These are phyloP conservation scores for Hyperoplus immaculatus DNA, from an alignment of 2,797 vertebrate genomes.

Conservation along the genomic window DNA sequence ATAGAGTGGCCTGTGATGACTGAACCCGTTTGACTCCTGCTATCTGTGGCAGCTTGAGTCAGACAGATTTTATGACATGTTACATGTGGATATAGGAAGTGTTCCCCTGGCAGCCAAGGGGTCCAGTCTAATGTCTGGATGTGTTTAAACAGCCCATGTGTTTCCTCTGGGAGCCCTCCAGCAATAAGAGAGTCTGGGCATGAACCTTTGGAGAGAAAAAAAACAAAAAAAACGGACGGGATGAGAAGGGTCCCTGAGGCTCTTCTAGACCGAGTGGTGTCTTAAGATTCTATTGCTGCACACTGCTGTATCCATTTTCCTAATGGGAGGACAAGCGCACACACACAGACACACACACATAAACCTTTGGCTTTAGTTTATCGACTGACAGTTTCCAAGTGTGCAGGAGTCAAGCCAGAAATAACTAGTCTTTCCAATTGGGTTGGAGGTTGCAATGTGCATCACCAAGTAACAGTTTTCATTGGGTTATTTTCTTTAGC, in stretches of 20 bases:
- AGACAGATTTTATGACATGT: conserved; percentile 84
- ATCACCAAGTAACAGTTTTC: conserved; percentile 47
- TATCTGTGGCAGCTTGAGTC: conserved; percentile 75
- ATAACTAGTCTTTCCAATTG: conserved; percentile 63
- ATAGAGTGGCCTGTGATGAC: conserved; percentile 64
- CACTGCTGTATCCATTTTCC: conserved; percentile 65
- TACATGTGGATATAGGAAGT: conserved; percentile 87
- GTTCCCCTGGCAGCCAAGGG: conserved; percentile 81
- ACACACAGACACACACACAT: conserved; percentile 24
- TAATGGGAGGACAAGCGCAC: conserved; percentile 39
- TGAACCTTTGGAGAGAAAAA: conserved; percentile 75
- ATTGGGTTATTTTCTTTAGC: conserved; percentile 39
- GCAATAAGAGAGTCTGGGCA: conserved; percentile 84
- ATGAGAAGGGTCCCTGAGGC: conserved; percentile 87
- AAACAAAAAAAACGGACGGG: conserved; percentile 68
- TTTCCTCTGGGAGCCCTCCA: conserved; percentile 86
- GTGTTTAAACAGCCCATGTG: conserved; percentile 85
- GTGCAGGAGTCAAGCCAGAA: conserved; percentile 70
- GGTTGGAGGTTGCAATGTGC: conserved; percentile 68
- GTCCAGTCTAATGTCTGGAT: conserved; percentile 84
- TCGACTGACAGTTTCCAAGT: conserved; percentile 68
- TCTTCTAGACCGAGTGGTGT: conserved; percentile 89
- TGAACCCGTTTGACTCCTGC: conserved; percentile 73
- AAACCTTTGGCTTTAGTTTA: conserved; percentile 70
- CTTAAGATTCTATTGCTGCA: conserved; percentile 68